A percentile compares a stretch with the other conserved stretches of the same genome.
Conservation (phyloP, 64 coral and sea anemone species). For the Orbicella faveolata region DNA sequence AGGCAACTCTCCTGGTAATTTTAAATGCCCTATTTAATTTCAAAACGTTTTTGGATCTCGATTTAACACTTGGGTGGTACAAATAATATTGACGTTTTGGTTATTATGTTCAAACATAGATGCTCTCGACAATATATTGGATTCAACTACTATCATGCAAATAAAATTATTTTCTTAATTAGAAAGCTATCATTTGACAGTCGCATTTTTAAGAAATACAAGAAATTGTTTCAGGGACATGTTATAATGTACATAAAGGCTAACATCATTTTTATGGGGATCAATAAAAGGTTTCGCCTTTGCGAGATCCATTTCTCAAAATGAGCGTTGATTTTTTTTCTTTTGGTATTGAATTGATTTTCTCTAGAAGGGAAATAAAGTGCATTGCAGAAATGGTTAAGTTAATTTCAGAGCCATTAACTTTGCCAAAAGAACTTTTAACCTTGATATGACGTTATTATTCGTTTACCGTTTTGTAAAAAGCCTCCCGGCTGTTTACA, state of each 20-base stretch:
- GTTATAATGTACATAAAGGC: no score
- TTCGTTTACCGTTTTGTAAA: slow-evolving; percentile 27
- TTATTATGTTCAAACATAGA: background rate
- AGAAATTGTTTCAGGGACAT: no score
- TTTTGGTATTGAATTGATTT: background rate
- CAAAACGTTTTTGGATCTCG: background rate
- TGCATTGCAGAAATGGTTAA: slow-evolving; percentile 5
- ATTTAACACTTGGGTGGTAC: background rate
- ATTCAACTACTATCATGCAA: background rate
- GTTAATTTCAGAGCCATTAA: background rate
- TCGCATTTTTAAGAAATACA: background rate
- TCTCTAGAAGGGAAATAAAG: no score
- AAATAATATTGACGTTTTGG: slow-evolving; percentile 25
- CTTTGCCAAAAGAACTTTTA: background rate
- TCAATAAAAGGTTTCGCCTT: background rate
- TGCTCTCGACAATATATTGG: background rate
- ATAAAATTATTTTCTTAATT: slow-evolving; percentile 3
- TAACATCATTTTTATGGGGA: background rate
- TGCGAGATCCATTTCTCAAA: background rate
- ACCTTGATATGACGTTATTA: slow-evolving; percentile 21
- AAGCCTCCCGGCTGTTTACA: background rate
- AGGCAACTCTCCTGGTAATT: no score
- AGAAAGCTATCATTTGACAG: background rate
- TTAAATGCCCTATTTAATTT: background rate
- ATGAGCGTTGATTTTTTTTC: no score